Base-by-base conservation (phyloP, 2,797 vertebrate species). In the Phrynocephalus forsythii region DNA sequence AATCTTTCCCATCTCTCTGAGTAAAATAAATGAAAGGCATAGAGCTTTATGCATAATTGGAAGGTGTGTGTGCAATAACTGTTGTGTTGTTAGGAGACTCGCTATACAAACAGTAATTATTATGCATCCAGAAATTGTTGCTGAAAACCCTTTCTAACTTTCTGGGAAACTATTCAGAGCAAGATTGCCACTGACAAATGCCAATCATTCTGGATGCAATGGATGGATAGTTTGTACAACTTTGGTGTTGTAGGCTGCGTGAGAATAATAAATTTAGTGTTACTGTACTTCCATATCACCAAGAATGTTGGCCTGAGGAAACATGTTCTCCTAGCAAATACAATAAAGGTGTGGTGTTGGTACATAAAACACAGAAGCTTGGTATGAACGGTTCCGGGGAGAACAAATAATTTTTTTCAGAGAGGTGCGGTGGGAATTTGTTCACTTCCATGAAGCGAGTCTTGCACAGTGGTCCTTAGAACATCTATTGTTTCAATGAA, bases 261-360 rank as follows among this genome's bases (percentile, higher is more conserved):
- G 85, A 56, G 48, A 81, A 1, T 15, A 3, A 75, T 33, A 86
- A 3, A 86, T 81, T 81, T 52, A 71, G 85, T 79, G 85, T 87
- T 10, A 0, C 79, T 79, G 72, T 48, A 63, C 10, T 2, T 86
- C 69, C 86, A 93, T 90, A 91, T 86, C n/a, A 0, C 52, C 22
- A 33, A 30, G 93, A 71, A 81, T 89, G 75, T 82, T 10, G 87
- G 86, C 86, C 90, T 79, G 6, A 1, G 68, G 76, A 83, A 78
- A 38, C 69, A 78, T 90, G 86, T 1, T 69, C 52, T n/a, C 68
- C 85, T 87, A 79, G 82, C 48, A 63, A 22, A 83, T 38, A 86
- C 92, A 95, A 95, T 94, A 94, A 94, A 95, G 90, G 89, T 81
- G 95, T 95, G 92, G 94, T 87, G 92, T 94, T 95, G 72, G 82